Base-by-base conservation (phyloP, 1,140 invertebrate species). In the Dolichoris vasculosae region DNA sequence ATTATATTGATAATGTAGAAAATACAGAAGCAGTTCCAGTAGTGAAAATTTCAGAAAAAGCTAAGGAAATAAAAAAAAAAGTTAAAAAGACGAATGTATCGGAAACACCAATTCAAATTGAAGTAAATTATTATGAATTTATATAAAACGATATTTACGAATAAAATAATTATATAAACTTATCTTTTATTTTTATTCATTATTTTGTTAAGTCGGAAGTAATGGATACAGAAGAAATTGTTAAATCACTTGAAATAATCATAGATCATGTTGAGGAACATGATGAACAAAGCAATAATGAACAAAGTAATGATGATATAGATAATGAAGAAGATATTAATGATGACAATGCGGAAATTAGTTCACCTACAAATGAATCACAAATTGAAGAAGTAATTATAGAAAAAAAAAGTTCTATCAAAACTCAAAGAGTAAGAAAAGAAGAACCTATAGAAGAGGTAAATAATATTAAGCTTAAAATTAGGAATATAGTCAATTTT, bases 1-100 rank as follows among this genome's bases (percentile, higher is more conserved):
- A 93, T 89, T 93, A 93, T 81, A 87, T 92, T 76, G 91, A 93
- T 71, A 91, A 90, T 86, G 85, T 88, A 48, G 92, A 91, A 79
- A 88, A 38, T 83, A 82, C 88, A 35, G 83, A 40, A 35, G 51
- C 71, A 80, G 85, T 88, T 51, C 17, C 84, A 83, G 23, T 86
- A 87, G 40, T 69, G 80, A 81, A 83, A 51, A 63, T 15, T 48
- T 13, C 59, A 76, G 63, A 77, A 78, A 87, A 87, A 75, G 38
- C 81, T 51, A 84, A 86, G 78, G 85, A 88, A 59, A 78, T 83
- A 0, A 84, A 86, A 46, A 81, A 85, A 86, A 88, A 86, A 89
- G 83, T 1, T 26, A 87, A 32, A 69, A 87, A 80, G 88, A 86
- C 78, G 87, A 87, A 64, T 87, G 87, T 30, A 73, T 43, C 51